Evolutionary conservation across 2,888 invertebrate genomes (phyloP), one percentile per base, ranked within the genome.

Genomic region (Synanthedon myopaeformis): DNA sequence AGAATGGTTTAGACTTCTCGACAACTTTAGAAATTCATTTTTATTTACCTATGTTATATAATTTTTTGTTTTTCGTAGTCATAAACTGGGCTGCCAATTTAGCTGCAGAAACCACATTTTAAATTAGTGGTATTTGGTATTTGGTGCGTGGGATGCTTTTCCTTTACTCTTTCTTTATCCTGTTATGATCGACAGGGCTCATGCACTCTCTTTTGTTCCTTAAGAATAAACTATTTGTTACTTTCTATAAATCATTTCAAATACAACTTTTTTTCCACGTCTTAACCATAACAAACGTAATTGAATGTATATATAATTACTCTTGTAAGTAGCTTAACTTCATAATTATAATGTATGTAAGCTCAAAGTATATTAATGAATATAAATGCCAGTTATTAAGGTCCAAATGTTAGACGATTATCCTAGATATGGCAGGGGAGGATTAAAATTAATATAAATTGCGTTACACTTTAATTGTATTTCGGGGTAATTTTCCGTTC

Each of bases 401-500:
- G 66, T 63, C 64, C 63, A 64, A 72, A 68, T 68, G 69, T 65
- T 62, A 61, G 50, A 54, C 54, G 68, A 59, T 58, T 59, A 57
- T 56, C 56, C 58, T 53, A 55, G 57, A 56, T 56, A 51, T 69
- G 70, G 58, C 63, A 59, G 56, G 60, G 68, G 69, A 61, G 72
- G 82, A 79, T 83, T 85, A 82, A 84, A 85, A 84, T 85, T 83
- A 80, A 83, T 82, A 85, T 78, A 81, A 86, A 85, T 85, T 82
- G 76, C 78, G 76, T 84, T 78, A 82, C 79, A 79, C 72, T 85
- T 81, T 85, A 86, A 87, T 87, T 85, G 82, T 84, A 83, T 87
- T 87, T 82, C 72, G 76, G 76, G 67, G 83, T 84, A 85, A 87
- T 87, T 87, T 87, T 85, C 85, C 85, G 75, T 76, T 80, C 81